Evolutionary conservation across 1,140 invertebrate genomes (phyloP), one percentile per base, ranked within the genome.

Genomic region (Apis dorsata): DNA sequence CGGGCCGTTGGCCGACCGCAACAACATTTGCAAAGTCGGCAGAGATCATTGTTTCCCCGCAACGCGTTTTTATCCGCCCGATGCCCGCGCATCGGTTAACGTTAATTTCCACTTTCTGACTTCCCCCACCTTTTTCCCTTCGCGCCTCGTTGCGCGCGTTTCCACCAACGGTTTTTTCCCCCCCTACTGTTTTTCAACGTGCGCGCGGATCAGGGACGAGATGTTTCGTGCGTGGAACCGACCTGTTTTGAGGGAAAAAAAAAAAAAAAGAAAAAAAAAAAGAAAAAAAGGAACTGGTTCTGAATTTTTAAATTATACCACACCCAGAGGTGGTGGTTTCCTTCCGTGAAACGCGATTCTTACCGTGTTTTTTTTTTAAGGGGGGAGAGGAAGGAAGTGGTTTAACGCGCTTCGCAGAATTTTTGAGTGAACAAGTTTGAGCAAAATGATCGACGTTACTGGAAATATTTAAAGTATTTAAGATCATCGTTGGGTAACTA

Each of bases 21-120:
- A 87, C 78, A 86, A 85, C 87, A 79, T 79, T 85, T 72, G 76
- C 53, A 49, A 79, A 79, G 66, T 79, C 60, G 60, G 24, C 21
- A 17, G 62, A 44, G 44, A 81, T 88, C 80, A 86, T 88, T 81
- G 80, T 86, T 76, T 63, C 12, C 34, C 78, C 44, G 17, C 69
- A 7, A 59, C 57, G 11, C 55, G 17, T 76, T 78, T 75, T 78
- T 83, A 28, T 63, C 49, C 60, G 59, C 44, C n/a, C 49, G 12
- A 21, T 69, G 66, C 55, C 69, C 72, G 62, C 75, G 3, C n/a
- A 24, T 55, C 63, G 5, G 66, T 62, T 28, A 17, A 62, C 53
- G 74, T 71, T 83, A 69, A 59, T 60, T 62, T 86, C 65, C 69
- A 59, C 62, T 51, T 74, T 53, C 74, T 53, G 78, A 55, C 57